These are phyloP conservation scores for Orchestes rusci DNA, from an alignment of 2,888 invertebrate species.

Conservation along the genomic window DNA sequence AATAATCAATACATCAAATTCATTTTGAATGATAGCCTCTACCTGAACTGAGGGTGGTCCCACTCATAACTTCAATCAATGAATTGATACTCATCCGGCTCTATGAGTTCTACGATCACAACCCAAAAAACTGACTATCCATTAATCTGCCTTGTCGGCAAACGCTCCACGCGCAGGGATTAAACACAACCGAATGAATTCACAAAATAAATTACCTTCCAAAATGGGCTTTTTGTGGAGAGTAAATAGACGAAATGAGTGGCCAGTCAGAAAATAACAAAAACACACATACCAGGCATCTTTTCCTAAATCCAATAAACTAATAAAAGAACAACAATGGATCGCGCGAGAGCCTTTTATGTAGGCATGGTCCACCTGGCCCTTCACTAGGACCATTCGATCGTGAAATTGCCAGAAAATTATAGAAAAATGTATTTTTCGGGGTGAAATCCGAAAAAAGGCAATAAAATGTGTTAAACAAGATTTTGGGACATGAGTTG, in stretches of 20 bases:
- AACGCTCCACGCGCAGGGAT: conserved; percentile 35
- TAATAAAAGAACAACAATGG: conserved; percentile 36
- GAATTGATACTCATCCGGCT: conserved; percentile 1
- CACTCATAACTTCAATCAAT: too few relatives aligned
- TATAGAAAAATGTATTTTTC: conserved; percentile 33
- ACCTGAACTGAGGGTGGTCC: too few relatives aligned
- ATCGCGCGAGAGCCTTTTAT: conserved; percentile 35
- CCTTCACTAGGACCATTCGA: conserved; percentile 29
- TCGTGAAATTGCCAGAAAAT: conserved; percentile 44
- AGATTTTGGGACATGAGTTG: conserved; percentile 28
- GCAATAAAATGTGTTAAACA: conserved; percentile 37
- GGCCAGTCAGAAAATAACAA: conserved; percentile 31
- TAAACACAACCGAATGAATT: conserved; percentile 31
- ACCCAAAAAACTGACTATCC: conserved; percentile 14
- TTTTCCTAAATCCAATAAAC: conserved; percentile 36
- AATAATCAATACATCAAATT: too few relatives aligned
- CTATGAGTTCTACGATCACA: too few relatives aligned
- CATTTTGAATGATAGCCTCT: too few relatives aligned
- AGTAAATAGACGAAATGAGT: conserved; percentile 38
- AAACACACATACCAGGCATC: conserved; percentile 25
- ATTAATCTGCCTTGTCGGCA: conserved; percentile 28
- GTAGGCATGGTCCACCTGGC: conserved; percentile 36
- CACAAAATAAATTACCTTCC: conserved; percentile 34
- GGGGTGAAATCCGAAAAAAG: conserved; percentile 36
- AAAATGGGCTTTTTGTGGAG: conserved; percentile 41